phyloP scores from a whole-genome alignment of 2,888 invertebrate species.

The Drosophila nigritarsus region DNA sequence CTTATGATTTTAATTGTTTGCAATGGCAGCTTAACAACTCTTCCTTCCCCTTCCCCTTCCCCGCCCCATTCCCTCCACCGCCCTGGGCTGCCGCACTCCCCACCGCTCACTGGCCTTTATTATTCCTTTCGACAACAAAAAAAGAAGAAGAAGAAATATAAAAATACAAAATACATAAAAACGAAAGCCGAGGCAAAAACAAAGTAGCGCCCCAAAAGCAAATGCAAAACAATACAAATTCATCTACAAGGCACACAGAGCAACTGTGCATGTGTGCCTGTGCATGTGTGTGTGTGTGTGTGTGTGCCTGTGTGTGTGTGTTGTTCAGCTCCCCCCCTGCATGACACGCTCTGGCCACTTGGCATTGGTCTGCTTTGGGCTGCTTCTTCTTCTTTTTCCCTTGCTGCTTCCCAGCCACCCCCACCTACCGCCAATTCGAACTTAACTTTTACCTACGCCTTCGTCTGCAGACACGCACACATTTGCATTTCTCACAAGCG shows the following conservation, averaged over 20 bases:
- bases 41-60: slow-evolving; percentile 40
- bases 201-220: slow-evolving; percentile 79
- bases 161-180: slow-evolving; percentile 48
- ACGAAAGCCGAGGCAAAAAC: slow-evolving; percentile 69
- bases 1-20: slow-evolving; percentile 84
- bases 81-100: background rate
- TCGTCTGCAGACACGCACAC: slow-evolving; percentile 57
- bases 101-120: slow-evolving; percentile 49
- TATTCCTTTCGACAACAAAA: slow-evolving; percentile 62
- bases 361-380: slow-evolving; percentile 57
- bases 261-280: slow-evolving; percentile 24
- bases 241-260: slow-evolving; percentile 64
- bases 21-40: slow-evolving; percentile 83
- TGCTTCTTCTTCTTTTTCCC: slow-evolving; percentile 27
- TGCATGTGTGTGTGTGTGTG: slow-evolving; percentile 15
- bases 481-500: slow-evolving; percentile 69
- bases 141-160: slow-evolving; percentile 21
- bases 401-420: slow-evolving; percentile 7
- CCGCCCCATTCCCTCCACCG: background rate
- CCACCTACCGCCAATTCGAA: background rate
- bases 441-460: slow-evolving; percentile 11
- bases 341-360: slow-evolving; percentile 49
- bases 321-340: slow-evolving; percentile 42
- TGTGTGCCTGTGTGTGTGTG: slow-evolving; percentile 18
- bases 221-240: slow-evolving; percentile 81